Conservation (phyloP, 2,888 invertebrate genomes). For the Drosophila heteroneura region DNA sequence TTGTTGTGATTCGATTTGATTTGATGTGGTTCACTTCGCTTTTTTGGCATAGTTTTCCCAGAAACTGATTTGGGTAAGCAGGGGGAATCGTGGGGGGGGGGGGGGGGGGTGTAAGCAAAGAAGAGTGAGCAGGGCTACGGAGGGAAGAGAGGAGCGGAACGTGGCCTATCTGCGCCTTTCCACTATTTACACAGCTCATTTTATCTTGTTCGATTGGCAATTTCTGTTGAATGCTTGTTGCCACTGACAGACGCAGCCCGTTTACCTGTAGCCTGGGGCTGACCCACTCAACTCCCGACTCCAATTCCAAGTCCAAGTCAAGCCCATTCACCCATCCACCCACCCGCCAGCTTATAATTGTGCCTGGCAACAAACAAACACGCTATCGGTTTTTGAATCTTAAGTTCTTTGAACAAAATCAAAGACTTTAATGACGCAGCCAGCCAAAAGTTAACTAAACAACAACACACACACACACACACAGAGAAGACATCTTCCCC, state of each 20-base stretch:
- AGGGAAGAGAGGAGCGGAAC: slow-evolving; percentile 2
- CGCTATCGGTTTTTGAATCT: slow-evolving; percentile 78
- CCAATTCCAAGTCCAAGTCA: neutral
- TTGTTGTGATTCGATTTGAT: slow-evolving; percentile 42
- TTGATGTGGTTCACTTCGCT: slow-evolving; percentile 38
- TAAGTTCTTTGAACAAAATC: slow-evolving; percentile 72
- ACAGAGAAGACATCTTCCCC: neutral
- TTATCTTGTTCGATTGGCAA: slow-evolving; percentile 81
- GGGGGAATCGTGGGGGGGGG: neutral
- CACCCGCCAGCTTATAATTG: slow-evolving; percentile 61
- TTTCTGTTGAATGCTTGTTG: slow-evolving; percentile 68
- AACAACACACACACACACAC: slow-evolving; percentile 16
- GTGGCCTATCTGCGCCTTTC: slow-evolving; percentile 71
- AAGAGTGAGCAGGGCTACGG: too few species aligned
- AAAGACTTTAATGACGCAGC: slow-evolving; percentile 45
- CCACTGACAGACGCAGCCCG: slow-evolving; percentile 23
- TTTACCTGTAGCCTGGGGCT: slow-evolving; percentile 27
- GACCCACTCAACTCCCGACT: neutral
- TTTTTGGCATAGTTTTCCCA: slow-evolving; percentile 30
- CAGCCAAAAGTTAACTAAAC: slow-evolving; percentile 74
- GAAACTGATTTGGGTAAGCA: neutral
- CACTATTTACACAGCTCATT: slow-evolving; percentile 78
- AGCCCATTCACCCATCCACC: neutral
- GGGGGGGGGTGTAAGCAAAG: too few species aligned
- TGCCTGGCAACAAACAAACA: slow-evolving; percentile 48